A percentile compares a stretch with the other conserved stretches of the same genome.
Evolutionary conservation across 92 coral and sea anemone genomes (phyloP).

Genomic region (Porites divaricata): DNA sequence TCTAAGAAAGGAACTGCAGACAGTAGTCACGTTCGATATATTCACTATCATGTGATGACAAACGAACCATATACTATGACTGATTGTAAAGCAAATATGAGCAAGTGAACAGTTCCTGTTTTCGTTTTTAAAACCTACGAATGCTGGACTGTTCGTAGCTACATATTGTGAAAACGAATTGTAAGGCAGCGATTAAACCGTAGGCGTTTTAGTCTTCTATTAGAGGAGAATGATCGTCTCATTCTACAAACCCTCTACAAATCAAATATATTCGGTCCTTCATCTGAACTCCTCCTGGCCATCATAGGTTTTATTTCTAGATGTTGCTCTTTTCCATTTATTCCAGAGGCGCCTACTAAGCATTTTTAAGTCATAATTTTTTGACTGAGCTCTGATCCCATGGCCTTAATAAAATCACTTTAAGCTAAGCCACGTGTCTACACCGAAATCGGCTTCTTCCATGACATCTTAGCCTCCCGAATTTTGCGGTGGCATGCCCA

Average conservation of each 20-base stretch:
- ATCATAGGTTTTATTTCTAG: conserved; percentile 2
- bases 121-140: conserved; percentile 11
- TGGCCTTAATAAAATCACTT: conserved; percentile 3
- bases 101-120: conserved; percentile 6
- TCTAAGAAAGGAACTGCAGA: conserved; percentile 21
- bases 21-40: conserved; percentile 8
- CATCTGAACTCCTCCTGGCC: conserved; percentile 13
- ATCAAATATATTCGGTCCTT: background rate
- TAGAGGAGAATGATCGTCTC: conserved; percentile 4
- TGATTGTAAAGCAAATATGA: conserved; percentile 7
- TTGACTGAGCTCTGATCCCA: conserved; percentile 4
- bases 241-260: conserved; percentile 11
- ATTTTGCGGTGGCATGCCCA: too few relatives aligned
- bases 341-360: conserved; percentile 14
- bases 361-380: background rate
- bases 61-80: conserved; percentile 7
- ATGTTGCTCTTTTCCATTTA: conserved; percentile 13
- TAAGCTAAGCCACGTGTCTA: background rate
- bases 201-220: background rate
- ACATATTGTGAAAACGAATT: conserved; percentile 15
- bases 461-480: too few relatives aligned
- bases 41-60: conserved; percentile 11
- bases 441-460: too few relatives aligned
- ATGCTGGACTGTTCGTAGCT: conserved; percentile 8
- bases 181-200: conserved; percentile 20